phyloP scores from a whole-genome alignment of 2,113 vertebrate species.

The Lepus europaeus region DNA sequence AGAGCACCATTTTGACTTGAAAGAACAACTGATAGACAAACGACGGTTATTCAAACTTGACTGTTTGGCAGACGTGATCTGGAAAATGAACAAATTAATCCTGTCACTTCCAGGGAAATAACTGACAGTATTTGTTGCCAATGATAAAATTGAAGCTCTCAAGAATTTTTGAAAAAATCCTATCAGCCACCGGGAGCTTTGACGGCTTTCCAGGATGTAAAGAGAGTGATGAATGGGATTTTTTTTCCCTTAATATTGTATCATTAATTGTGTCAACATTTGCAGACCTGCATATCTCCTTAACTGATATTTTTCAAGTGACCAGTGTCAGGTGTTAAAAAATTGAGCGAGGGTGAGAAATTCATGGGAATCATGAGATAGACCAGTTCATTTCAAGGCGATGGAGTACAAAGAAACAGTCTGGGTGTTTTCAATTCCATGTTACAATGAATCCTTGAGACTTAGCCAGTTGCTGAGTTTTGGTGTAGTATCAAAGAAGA shows the following conservation, averaged over 20 bases:
- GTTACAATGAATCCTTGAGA: neutral
- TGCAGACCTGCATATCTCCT: neutral
- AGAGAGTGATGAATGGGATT: slow-evolving; percentile 63
- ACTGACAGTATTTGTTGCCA: slow-evolving; percentile 81
- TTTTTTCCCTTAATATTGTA: slow-evolving; percentile 27
- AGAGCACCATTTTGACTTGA: slow-evolving; percentile 44
- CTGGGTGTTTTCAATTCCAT: neutral
- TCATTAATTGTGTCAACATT: slow-evolving; percentile 15
- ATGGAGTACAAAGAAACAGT: neutral
- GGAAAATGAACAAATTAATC: slow-evolving; percentile 83
- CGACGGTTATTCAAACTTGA: slow-evolving; percentile 65
- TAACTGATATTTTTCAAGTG: neutral
- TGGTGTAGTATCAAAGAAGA: slow-evolving; percentile 38
- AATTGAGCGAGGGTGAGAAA: neutral
- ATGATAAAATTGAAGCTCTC: slow-evolving; percentile 78
- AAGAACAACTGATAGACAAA: slow-evolving; percentile 67
- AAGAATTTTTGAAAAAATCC: slow-evolving; percentile 77
- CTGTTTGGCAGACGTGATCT: slow-evolving; percentile 78
- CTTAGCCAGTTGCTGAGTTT: neutral
- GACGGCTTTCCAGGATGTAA: slow-evolving; percentile 75
- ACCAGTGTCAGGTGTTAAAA: neutral
- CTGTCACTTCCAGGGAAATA: slow-evolving; percentile 80
- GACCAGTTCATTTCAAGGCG: neutral
- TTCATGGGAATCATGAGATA: neutral
- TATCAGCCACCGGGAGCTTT: slow-evolving; percentile 45